These are phyloP conservation scores for Platalea minor DNA, from an alignment of 2,797 vertebrate genomes.

Conservation along the genomic window DNA sequence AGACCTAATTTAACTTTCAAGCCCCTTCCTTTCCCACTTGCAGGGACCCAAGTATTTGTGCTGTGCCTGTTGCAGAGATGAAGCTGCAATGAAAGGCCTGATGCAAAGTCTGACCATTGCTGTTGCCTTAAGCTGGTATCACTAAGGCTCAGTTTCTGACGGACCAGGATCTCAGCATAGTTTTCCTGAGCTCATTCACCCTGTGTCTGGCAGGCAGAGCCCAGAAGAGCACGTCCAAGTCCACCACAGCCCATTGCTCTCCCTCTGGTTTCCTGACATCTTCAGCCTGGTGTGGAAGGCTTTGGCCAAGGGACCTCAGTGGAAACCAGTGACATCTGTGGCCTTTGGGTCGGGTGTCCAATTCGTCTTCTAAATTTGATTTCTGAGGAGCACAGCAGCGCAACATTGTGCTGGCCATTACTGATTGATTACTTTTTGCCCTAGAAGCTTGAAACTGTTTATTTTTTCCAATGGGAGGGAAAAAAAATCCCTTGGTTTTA, in stretches of 20 bases:
- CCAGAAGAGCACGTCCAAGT: neutral
- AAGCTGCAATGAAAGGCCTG: neutral
- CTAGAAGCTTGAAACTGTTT: neutral
- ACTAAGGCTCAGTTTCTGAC: neutral
- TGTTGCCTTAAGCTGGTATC: neutral
- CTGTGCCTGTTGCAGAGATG: neutral
- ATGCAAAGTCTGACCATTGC: neutral
- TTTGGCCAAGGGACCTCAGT: neutral
- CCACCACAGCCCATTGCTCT: neutral
- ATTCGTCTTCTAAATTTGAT: neutral
- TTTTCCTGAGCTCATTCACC: neutral
- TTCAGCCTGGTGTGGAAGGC: neutral
- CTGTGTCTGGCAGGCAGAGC: neutral
- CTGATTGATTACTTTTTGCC: neutral
- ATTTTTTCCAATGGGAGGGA: neutral
- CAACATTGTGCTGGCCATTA: neutral
- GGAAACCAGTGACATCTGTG: neutral
- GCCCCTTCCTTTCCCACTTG: neutral
- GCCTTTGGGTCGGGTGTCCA: neutral
- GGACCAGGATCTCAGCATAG: neutral
- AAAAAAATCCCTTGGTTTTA: neutral
- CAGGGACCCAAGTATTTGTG: neutral
- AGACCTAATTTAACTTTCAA: neutral
- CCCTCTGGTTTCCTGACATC: neutral
- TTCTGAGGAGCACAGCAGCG: neutral